Evolutionary conservation across 2,113 vertebrate species (phyloP), one percentile per base, ranked within the genome.

Genomic region (Ardeotis arabs): DNA sequence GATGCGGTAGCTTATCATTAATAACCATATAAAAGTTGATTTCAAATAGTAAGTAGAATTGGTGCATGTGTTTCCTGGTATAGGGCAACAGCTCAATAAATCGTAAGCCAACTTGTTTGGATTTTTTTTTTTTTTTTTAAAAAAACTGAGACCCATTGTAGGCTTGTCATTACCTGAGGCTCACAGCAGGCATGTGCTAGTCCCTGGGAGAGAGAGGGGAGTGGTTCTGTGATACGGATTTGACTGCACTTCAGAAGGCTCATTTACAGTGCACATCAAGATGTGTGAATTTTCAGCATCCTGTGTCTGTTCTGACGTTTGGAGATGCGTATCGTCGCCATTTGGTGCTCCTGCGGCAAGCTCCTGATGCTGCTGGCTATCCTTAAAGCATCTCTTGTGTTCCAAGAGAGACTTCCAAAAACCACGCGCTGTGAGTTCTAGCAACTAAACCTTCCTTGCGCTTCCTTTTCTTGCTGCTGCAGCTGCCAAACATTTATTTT

Each of bases 271-370:
- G 50, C 10, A 11, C 37, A 6, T 7, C 1, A 29, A 45, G 69
- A 1, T 23, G 49, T 50, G 83, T 14, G 50, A 52, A 39, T 25
- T 73, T 81, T 35, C 84, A 81, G 77, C 64, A n/a, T 29, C 47
- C 70, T 45, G 44, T 47, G 53, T 16, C 68, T 50, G 41, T 5
- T 44, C 69, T 33, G 87, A 35, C 67, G 64, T 29, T 10, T 18
- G 72, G 56, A 82, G 84, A 64, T 78, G n/a, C 17, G 10, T 60
- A 13, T 75, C 47, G 14, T 18, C 4, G 5, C 85, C 56, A 14
- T 94, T 90, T 86, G 95, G 79, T 83, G 75, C 60, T 92, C 74
- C 68, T 55, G 55, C 9, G 69, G n/a, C n/a, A 31, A 74, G 74
- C 24, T 79, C 37, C 87, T 82, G 81, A 22, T 4, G 0, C 55